Conservation (phyloP, 1,140 invertebrate species). For the Macrosteles quadrilineatus region DNA sequence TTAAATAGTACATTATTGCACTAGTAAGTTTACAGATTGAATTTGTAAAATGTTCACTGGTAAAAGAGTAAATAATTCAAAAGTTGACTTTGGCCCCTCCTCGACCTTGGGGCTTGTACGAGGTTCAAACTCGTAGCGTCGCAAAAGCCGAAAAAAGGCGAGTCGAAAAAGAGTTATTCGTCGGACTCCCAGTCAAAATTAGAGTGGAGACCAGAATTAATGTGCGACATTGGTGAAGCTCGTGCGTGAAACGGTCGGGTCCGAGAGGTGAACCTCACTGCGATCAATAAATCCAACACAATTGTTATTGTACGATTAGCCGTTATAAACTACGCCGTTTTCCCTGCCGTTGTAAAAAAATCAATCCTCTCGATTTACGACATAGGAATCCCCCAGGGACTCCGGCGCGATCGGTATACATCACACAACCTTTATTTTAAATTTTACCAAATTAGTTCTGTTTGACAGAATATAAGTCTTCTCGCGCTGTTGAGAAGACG, state of each 20-base stretch:
- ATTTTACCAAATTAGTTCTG: slow-evolving; percentile 27
- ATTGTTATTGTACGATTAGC: slow-evolving; percentile 26
- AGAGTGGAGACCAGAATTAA: slow-evolving; percentile 5
- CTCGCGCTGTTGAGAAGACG: slow-evolving; percentile 15
- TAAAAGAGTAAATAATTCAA: no score
- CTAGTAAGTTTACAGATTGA: no score
- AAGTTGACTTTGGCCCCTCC: no score
- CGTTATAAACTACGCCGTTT: slow-evolving; percentile 18
- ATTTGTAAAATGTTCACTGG: no score
- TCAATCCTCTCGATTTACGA: slow-evolving; percentile 18
- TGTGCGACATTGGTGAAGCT: not conserved
- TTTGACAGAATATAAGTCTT: slow-evolving; percentile 22
- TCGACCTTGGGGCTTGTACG: no score
- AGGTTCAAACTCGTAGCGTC: no score
- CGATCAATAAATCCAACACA: slow-evolving; percentile 12
- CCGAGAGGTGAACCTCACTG: not conserved
- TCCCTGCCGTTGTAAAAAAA: slow-evolving; percentile 22
- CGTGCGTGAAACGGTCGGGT: not conserved
- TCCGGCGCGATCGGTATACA: not conserved
- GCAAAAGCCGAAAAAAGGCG: no score
- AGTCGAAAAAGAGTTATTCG: no score
- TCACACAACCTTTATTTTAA: slow-evolving; percentile 25
- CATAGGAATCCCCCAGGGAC: not conserved
- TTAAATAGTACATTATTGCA: no score
- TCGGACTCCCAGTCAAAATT: slow-evolving; percentile 16